Evolutionary conservation across 1,140 invertebrate species (phyloP).

Genomic region (Gryon sp.): DNA sequence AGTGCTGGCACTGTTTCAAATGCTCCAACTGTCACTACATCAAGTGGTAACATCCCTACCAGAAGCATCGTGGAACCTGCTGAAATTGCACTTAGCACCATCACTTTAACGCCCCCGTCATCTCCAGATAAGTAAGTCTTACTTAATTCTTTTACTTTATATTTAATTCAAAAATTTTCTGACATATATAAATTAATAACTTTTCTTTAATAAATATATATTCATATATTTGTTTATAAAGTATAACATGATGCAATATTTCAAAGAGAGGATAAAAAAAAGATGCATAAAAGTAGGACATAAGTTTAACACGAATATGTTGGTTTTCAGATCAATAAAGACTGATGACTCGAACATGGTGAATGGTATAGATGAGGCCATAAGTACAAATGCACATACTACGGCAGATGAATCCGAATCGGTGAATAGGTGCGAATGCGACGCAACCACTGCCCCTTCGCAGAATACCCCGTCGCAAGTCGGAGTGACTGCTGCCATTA

Average conservation of each 20-base stretch:
- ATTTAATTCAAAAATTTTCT: too few species aligned
- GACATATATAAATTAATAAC: too few species aligned
- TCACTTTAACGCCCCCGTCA: conserved; percentile 81
- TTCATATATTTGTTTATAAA: too few species aligned
- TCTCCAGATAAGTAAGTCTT: conserved; percentile 82
- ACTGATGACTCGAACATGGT: conserved; percentile 79
- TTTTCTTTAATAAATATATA: too few species aligned
- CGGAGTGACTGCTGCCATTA: conserved; percentile 73
- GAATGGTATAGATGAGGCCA: conserved; percentile 78
- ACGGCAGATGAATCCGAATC: conserved; percentile 71
- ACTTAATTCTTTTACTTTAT: neutral
- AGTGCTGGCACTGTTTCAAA: conserved; percentile 60
- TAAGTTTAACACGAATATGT: too few species aligned
- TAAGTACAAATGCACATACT: conserved; percentile 76
- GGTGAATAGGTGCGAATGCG: conserved; percentile 76
- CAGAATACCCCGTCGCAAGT: conserved; percentile 76
- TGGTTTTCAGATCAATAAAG: conserved; percentile 76
- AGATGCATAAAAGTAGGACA: too few species aligned
- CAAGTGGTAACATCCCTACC: conserved; percentile 77
- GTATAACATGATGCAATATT: too few species aligned
- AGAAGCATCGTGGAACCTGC: conserved; percentile 75
- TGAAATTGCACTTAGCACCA: conserved; percentile 76
- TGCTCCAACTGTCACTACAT: conserved; percentile 62
- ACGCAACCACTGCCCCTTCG: conserved; percentile 73
- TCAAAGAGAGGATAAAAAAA: too few species aligned